These are phyloP conservation scores for Oegoconia quadripuncta DNA, from an alignment of 2,888 invertebrate genomes.

Conservation along the genomic window DNA sequence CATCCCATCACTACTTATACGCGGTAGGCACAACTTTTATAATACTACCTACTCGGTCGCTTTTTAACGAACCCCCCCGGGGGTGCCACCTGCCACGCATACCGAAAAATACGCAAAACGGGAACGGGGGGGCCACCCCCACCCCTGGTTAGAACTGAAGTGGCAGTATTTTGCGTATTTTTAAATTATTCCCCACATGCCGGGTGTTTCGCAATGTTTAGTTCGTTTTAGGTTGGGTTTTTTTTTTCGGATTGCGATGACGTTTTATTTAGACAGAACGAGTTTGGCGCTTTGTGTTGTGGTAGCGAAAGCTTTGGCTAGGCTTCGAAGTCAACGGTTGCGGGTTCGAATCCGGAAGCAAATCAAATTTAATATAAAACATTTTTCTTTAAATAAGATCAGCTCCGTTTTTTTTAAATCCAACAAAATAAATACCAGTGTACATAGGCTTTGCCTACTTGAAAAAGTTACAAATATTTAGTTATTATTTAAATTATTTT, in stretches of 20 bases:
- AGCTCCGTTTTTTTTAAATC: no score
- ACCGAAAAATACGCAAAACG: constrained; percentile 77
- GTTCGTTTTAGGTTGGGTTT: constrained; percentile 48
- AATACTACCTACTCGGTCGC: constrained; percentile 77
- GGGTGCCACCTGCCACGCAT: constrained; percentile 73
- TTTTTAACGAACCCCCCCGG: constrained; percentile 76
- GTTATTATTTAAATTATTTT: no score
- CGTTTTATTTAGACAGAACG: neutral
- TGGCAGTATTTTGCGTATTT: constrained; percentile 72
- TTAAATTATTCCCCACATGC: constrained; percentile 68
- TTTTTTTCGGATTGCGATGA: constrained; percentile 20
- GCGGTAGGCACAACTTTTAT: constrained; percentile 79
- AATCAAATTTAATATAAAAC: no score
- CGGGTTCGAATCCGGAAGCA: no score
- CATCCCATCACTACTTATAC: constrained; percentile 73
- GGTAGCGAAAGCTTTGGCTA: no score
- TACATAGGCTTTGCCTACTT: no score
- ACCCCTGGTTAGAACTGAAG: constrained; percentile 64
- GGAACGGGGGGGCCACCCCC: constrained; percentile 41
- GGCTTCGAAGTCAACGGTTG: no score
- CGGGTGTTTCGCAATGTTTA: constrained; percentile 55
- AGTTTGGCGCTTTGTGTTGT: no score
- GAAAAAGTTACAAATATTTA: no score
- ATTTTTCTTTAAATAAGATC: no score
- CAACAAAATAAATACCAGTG: no score